Evolutionary conservation across 2,888 invertebrate species (phyloP), one percentile per base, ranked within the genome.

Genomic region (Diarsia rubi): DNA sequence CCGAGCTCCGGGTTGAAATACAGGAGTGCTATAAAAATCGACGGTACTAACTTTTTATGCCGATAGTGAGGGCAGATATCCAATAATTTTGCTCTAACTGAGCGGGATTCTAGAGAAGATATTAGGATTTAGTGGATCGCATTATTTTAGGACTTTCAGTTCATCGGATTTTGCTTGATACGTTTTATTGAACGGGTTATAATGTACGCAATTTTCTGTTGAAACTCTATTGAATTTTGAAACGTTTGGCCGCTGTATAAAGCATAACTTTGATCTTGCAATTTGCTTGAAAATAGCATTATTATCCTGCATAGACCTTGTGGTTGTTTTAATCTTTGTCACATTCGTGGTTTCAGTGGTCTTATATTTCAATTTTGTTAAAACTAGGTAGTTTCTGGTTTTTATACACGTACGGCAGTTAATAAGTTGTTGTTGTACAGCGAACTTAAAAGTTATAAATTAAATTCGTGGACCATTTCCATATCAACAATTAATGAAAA

Each of bases 71-170:
- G 76, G 73, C 44, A 74, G 73, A 73, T 79, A 78, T 75, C 69
- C 45, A 81, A 82, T 86, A 82, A 81, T 66, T 83, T 74, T 24
- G n/a, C n/a, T 31, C 70, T 79, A 75, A 79, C 76, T 73, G 69
- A 71, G 71, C 62, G 47, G 68, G 81, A 63, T 78, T 68, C 67
- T 47, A 59, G 45, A 72, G 70, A 66, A 54, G 45, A 16, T 63
- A 70, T 62, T 70, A 66, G 27, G 63, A 64, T 73, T 71, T 72
- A 21, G 66, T 74, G 27, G 64, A 66, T 68, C 60, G 47, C 60
- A 60, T 65, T 65, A 78, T 74, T 69, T 68, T 65, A 74, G 64
- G 60, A 47, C 31, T 69, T 69, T 31, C 14, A 49, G 47, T 70
- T 65, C 24, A 81, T 62, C 45, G 16, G 21, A 72, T 65, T 65